A percentile compares a stretch with the other conserved stretches of the same genome.
These are phyloP conservation scores for Pitta sordida DNA, from an alignment of 2,113 vertebrate genomes.

Conservation along the genomic window DNA sequence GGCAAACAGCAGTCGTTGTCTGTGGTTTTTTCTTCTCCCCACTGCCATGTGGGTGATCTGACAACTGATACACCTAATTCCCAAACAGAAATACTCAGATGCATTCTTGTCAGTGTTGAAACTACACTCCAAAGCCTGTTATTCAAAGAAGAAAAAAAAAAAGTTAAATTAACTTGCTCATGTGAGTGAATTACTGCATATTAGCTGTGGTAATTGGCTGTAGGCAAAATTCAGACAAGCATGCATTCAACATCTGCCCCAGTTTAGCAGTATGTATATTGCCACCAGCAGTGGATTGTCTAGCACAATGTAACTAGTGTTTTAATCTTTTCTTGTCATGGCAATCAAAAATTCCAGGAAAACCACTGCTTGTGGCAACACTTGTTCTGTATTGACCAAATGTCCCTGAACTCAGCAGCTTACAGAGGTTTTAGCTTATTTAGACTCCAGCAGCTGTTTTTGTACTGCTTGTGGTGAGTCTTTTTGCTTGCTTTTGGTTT, in stretches of 20 bases:
- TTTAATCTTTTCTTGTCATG: not conserved
- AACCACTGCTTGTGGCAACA: not conserved
- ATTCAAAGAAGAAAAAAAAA: not conserved
- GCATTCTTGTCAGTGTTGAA: not conserved
- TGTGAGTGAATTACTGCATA: not conserved
- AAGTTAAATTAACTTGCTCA: not conserved
- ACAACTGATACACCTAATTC: not conserved
- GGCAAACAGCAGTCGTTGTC: not conserved
- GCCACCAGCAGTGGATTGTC: not conserved
- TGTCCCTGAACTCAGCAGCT: not conserved
- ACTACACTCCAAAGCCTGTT: not conserved
- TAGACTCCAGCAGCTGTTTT: not conserved
- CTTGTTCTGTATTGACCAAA: not conserved
- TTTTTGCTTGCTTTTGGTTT: not conserved
- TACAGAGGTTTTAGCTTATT: not conserved
- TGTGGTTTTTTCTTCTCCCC: not conserved
- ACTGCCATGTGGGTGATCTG: not conserved
- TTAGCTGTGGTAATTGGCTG: not conserved
- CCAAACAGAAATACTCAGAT: not conserved
- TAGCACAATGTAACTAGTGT: not conserved
- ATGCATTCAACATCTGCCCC: slow-evolving; percentile 6
- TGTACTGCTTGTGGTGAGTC: not conserved
- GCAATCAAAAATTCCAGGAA: slow-evolving; percentile 13
- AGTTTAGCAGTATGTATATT: not conserved
- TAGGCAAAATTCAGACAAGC: slow-evolving; percentile 21